Evolutionary conservation across 2,888 invertebrate genomes (phyloP).

Genomic region (Platycnemis pennipes): DNA sequence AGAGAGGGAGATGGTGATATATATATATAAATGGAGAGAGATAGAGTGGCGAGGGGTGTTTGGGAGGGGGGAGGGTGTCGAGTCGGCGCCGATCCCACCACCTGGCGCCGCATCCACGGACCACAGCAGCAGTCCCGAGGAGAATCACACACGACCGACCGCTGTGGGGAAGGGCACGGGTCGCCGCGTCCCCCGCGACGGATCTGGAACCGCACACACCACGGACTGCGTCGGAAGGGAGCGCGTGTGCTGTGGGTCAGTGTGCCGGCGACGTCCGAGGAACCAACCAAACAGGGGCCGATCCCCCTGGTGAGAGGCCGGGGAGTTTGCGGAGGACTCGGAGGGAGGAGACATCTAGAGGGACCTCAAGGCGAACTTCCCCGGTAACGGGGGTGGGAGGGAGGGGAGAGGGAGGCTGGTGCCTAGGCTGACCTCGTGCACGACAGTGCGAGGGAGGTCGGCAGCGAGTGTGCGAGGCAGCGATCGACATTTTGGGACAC

Average conservation of each 20-base stretch:
- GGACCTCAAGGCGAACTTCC: background rate
- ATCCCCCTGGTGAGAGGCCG: background rate
- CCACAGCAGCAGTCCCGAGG: conserved; percentile 52
- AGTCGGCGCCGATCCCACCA: conserved; percentile 67
- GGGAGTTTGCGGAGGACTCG: background rate
- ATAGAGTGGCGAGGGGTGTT: background rate
- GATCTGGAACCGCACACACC: background rate
- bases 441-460: background rate
- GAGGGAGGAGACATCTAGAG: background rate
- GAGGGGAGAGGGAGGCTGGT: background rate
- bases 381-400: background rate
- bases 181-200: background rate
- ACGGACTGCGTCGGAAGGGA: background rate
- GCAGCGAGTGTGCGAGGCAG: background rate
- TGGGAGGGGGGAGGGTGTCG: background rate
- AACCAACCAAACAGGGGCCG: background rate
- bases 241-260: conserved; percentile 53
- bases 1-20: background rate
- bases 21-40: background rate
- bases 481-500: too few relatives aligned
- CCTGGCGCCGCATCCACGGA: conserved; percentile 65
- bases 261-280: background rate
- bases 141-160: conserved; percentile 59
- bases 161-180: conserved; percentile 66
- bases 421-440: background rate